Evolutionary conservation across 2,113 vertebrate genomes (phyloP).

Genomic region (Hirundichthys speculiger): DNA sequence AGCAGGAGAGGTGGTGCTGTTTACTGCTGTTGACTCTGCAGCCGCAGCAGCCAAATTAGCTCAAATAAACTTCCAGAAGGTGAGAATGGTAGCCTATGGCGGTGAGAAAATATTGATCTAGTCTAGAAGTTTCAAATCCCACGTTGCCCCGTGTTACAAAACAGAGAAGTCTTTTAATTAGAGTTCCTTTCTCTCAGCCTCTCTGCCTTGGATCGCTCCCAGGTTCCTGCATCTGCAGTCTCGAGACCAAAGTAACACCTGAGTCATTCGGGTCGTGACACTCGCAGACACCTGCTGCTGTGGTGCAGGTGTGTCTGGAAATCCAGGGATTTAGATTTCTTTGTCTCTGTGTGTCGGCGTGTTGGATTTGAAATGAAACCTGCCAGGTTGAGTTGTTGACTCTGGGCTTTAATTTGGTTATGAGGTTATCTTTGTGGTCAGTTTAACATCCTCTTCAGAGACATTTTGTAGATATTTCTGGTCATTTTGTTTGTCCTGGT

Average conservation of each 20-base stretch:
- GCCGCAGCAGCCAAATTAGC: slow-evolving; percentile 59
- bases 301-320: slow-evolving; percentile 6
- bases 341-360: slow-evolving; percentile 9
- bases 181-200: slow-evolving; percentile 17
- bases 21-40: slow-evolving; percentile 43
- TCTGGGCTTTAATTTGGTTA: too few relatives aligned
- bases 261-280: slow-evolving; percentile 45
- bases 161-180: slow-evolving; percentile 66
- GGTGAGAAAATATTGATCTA: slow-evolving; percentile 61
- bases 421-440: too few relatives aligned
- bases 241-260: slow-evolving; percentile 53
- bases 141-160: slow-evolving; percentile 6
- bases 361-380: too few relatives aligned
- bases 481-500: too few relatives aligned
- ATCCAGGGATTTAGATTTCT: not conserved
- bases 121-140: slow-evolving; percentile 52
- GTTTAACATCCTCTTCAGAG: not conserved
- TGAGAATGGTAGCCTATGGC: slow-evolving; percentile 48
- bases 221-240: slow-evolving; percentile 30
- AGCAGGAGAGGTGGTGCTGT: slow-evolving; percentile 52
- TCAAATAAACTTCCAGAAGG: slow-evolving; percentile 56
- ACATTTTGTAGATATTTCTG: too few relatives aligned
- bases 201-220: slow-evolving; percentile 49
- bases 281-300: slow-evolving; percentile 1
- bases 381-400: too few relatives aligned